phyloP scores from a whole-genome alignment of 30 jellyfish, hydroid and myxozoan genomes.

The Hydra vulgaris region DNA sequence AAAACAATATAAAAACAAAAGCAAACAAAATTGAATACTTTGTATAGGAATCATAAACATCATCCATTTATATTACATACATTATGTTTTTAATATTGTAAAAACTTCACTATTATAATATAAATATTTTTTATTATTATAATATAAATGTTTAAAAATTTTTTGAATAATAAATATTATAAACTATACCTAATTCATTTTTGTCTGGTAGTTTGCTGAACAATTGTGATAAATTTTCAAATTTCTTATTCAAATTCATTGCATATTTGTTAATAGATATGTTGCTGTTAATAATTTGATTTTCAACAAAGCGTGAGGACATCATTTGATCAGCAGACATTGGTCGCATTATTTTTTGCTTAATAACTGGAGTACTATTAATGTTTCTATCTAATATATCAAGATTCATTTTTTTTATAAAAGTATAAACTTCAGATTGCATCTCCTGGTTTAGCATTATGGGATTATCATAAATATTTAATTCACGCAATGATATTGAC shows the following conservation, averaged over 20 bases:
- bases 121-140: too few species aligned
- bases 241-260: constrained; percentile 10
- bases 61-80: too few species aligned
- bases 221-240: not conserved
- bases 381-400: not conserved
- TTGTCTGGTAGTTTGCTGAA: constrained; percentile 10
- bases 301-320: constrained; percentile 14
- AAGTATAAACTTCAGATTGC: not conserved
- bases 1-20: not conserved
- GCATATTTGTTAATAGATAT: constrained; percentile 6
- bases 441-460: not conserved
- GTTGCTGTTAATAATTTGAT: constrained; percentile 12
- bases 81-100: too few species aligned
- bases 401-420: not conserved
- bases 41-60: too few species aligned
- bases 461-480: constrained; percentile 17
- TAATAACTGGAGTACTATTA: not conserved
- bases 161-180: too few species aligned
- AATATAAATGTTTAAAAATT: not conserved
- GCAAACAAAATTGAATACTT: not conserved
- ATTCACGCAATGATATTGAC: constrained; percentile 2
- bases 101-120: too few species aligned
- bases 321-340: constrained; percentile 32
- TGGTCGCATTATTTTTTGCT: constrained; percentile 30
- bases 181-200: not conserved